A percentile compares a stretch with the other conserved stretches of the same genome.
Conservation (phyloP, 2,888 invertebrate genomes). For the Cosmia trapezina region DNA sequence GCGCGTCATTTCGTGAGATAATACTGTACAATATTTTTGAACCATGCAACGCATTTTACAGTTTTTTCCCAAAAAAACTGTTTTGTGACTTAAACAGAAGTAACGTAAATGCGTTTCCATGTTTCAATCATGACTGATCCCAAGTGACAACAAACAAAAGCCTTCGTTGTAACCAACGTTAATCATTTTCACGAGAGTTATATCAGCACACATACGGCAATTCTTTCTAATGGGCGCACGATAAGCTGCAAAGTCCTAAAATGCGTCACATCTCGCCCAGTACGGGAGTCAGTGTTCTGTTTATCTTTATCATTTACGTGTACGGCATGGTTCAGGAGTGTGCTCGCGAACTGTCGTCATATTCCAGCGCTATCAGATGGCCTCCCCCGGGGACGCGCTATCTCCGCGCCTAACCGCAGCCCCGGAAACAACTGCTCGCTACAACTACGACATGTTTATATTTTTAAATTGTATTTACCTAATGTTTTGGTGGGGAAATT, state of each 20-base stretch:
- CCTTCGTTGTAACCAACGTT: slow-evolving; percentile 15
- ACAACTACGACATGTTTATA: slow-evolving; percentile 68
- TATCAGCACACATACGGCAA: slow-evolving; percentile 44
- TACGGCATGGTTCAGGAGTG: slow-evolving; percentile 65
- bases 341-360: slow-evolving; percentile 86
- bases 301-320: slow-evolving; percentile 71
- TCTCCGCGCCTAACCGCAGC: slow-evolving; percentile 69
- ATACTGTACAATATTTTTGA: background rate
- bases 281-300: slow-evolving; percentile 44
- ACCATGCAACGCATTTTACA: no score
- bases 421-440: slow-evolving; percentile 59
- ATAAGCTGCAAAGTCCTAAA: slow-evolving; percentile 62
- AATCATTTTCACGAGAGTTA: slow-evolving; percentile 40
- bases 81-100: no score
- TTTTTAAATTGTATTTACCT: slow-evolving; percentile 58
- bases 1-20: no score
- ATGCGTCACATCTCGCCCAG: slow-evolving; percentile 53
- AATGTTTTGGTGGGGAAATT: slow-evolving; percentile 36
- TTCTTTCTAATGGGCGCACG: slow-evolving; percentile 52
- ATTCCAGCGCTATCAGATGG: slow-evolving; percentile 84
- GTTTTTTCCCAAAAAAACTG: background rate
- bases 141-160: background rate
- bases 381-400: slow-evolving; percentile 73
- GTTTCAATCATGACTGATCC: background rate
- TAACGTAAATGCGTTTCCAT: background rate